Base-by-base conservation (phyloP, 2,797 vertebrate species). In the Gorsachius magnificus region DNA sequence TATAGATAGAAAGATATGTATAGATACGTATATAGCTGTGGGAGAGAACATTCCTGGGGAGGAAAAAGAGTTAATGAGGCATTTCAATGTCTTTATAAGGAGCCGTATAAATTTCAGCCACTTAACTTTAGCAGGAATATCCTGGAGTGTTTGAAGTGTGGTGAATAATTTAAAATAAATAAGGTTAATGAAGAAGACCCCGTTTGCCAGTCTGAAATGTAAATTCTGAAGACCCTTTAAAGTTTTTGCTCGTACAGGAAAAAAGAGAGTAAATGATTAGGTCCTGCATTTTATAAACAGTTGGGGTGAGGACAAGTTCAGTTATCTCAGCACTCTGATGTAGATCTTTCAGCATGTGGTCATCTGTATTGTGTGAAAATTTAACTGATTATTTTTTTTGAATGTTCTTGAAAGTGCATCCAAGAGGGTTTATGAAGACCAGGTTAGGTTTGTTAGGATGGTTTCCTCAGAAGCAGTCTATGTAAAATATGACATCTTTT, bases 61-160 rank as follows among this genome's bases (percentile, higher is more conserved):
- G 89, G 81, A 75, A 77, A 82, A 81, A 90, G 95, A 90, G 84
- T 94, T 94, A 93, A 95, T 96, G 95, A 97, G 92, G 87, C 92
- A 95, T 96, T 97, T 94, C 93, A 78, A 15, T 91, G 84, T 69
- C 89, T 95, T 95, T 94, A 78, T 93, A 64, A 72, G 64, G 79
- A 83, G 69, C 83, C 3, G 18, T 92, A 92, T 91, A 91, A 94
- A 97, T 97, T 97, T 93, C 84, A 95, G 58, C 78, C 56, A 81
- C 68, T 95, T 95, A 95, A 68, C 70, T 85, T 87, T 5, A 83
- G 58, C 69, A 92, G 56, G 72, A 83, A 57, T 92, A 61, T 97
- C 89, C 84, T 89, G 82, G 54, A 63, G 87, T 5, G 1, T 88
- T 93, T 92, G 81, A 94, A 95, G 71, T 88, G 72, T 57, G 28